Percentiles rank a stretch among this genome's conserved stretches.
phyloP scores from a whole-genome alignment of 2,888 invertebrate species.

The Drosophila neonasuta region DNA sequence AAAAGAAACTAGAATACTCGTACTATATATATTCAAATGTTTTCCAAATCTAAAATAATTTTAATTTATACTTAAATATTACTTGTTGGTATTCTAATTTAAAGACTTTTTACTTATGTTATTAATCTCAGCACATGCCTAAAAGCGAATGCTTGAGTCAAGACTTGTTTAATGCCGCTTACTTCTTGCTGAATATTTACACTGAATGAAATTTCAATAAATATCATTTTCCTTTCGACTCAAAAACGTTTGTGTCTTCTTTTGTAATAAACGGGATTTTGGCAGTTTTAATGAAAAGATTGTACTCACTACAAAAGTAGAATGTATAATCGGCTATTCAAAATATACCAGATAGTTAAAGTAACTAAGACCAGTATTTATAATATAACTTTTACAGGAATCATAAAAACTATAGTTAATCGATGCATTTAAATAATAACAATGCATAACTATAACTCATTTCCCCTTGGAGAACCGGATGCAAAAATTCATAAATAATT shows the following conservation, averaged over 20 bases:
- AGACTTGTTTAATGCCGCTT: conserved; percentile 9
- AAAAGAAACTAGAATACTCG: not conserved
- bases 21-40: conserved; percentile 33
- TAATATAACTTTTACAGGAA: too few species aligned
- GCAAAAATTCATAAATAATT: too few species aligned
- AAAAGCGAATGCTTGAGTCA: conserved; percentile 9
- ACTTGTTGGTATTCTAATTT: conserved; percentile 9
- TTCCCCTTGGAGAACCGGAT: too few species aligned
- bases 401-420: too few species aligned
- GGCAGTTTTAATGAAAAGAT: too few species aligned
- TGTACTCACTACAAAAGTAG: not conserved
- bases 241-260: not conserved
- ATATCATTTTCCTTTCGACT: conserved; percentile 16
- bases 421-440: too few species aligned
- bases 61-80: conserved; percentile 8
- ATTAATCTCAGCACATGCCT: conserved; percentile 21
- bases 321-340: too few species aligned
- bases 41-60: conserved; percentile 21
- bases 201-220: conserved; percentile 20
- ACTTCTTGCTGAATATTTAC: conserved; percentile 2
- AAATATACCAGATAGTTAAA: too few species aligned
- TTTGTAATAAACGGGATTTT: too few species aligned
- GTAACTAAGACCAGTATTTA: too few species aligned
- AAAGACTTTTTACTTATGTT: conserved; percentile 6
- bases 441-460: too few species aligned